Conservation (phyloP, 2,797 vertebrate genomes). For the Gallirallus australis region DNA sequence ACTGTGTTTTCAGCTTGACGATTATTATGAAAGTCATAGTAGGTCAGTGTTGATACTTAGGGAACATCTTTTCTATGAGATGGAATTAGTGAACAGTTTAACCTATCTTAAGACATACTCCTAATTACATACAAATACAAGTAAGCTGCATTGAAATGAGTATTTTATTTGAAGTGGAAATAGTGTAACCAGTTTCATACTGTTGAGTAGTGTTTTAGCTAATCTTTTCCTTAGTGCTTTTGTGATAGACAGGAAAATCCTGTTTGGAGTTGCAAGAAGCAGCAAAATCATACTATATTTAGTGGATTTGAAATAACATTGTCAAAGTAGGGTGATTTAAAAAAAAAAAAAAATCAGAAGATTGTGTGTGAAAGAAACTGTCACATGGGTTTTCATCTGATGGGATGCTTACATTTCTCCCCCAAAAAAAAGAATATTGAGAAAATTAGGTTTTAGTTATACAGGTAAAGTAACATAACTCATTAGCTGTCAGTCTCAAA, state of each 20-base stretch:
- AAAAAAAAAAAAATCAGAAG: background rate
- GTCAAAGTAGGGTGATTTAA: background rate
- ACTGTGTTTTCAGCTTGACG: slow-evolving; percentile 15
- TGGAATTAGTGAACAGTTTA: background rate
- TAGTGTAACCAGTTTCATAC: background rate
- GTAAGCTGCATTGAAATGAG: background rate
- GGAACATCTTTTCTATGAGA: background rate
- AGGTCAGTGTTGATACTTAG: background rate
- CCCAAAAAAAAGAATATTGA: background rate
- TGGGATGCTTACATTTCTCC: background rate
- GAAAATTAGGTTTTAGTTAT: background rate
- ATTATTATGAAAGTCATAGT: background rate
- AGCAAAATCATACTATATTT: background rate
- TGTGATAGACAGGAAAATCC: background rate
- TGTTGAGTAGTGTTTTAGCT: background rate
- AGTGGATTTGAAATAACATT: slow-evolving; percentile 8
- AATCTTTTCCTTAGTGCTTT: background rate
- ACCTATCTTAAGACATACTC: background rate
- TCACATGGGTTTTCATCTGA: background rate
- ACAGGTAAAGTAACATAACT: background rate
- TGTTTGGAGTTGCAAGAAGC: background rate
- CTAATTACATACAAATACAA: background rate
- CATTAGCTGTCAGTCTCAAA: background rate
- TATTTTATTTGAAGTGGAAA: background rate
- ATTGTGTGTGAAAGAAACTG: slow-evolving; percentile 2